Evolutionary conservation across 2,113 vertebrate species (phyloP).

Genomic region (Oreochromis niloticus): DNA sequence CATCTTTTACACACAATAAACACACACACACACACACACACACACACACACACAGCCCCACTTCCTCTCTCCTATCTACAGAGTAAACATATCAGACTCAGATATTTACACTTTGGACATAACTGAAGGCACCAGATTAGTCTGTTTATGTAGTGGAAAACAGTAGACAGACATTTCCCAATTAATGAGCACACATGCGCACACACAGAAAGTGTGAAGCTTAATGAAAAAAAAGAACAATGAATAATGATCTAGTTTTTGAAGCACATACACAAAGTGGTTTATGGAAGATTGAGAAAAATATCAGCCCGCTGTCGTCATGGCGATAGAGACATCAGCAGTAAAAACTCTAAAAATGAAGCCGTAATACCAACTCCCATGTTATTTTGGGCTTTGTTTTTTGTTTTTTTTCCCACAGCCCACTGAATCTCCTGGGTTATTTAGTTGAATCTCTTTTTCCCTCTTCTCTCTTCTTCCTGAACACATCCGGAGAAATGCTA

Average conservation of each 20-base stretch:
- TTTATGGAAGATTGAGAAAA: not conserved
- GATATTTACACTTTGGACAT: conserved; percentile 49
- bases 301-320: conserved; percentile 39
- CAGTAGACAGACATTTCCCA: conserved; percentile 6
- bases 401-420: not conserved
- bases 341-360: conserved; percentile 30
- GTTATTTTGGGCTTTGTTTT: conserved; percentile 41
- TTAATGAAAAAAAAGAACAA: not conserved
- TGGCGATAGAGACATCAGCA: conserved; percentile 43
- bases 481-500: conserved; percentile 62
- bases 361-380: conserved; percentile 4
- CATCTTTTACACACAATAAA: not conserved
- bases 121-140: conserved; percentile 48
- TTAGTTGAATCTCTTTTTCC: not conserved
- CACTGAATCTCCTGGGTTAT: conserved; percentile 32
- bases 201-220: not conserved
- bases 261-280: not conserved
- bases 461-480: conserved; percentile 15
- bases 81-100: conserved; percentile 55
- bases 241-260: not conserved
- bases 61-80: not conserved
- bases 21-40: not conserved
- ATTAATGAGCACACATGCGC: conserved; percentile 18
- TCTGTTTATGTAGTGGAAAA: conserved; percentile 48
- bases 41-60: not conserved